Percentiles rank a stretch among this genome's conserved stretches.
Evolutionary conservation across 2,888 invertebrate genomes (phyloP).

Genomic region (Synergus laeviventris): DNA sequence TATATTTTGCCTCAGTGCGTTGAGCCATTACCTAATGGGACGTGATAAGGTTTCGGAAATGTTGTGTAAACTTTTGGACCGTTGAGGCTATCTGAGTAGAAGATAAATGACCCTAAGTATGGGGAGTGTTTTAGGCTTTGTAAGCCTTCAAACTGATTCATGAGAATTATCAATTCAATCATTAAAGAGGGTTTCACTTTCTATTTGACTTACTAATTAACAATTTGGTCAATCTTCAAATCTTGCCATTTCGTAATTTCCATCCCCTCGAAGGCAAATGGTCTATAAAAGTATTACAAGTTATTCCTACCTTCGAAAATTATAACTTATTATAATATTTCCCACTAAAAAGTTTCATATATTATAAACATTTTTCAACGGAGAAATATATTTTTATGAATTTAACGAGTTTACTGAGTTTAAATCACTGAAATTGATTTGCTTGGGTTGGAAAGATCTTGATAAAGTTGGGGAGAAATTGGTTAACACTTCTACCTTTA

Average conservation of each 20-base stretch:
- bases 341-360: neutral
- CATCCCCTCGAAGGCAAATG: neutral
- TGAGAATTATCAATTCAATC: neutral
- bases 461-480: neutral
- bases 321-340: neutral
- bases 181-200: neutral
- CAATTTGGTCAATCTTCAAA: neutral
- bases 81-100: neutral
- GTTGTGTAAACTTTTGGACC: neutral
- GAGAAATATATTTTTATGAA: neutral
- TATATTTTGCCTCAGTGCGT: slow-evolving; percentile 13
- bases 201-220: neutral
- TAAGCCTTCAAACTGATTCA: neutral
- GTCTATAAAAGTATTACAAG: neutral
- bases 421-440: neutral
- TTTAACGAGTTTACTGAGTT: neutral
- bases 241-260: neutral
- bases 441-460: neutral
- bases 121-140: neutral
- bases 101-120: neutral
- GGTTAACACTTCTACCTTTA: neutral
- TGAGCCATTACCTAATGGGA: slow-evolving; percentile 6
- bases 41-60: slow-evolving; percentile 27
- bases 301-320: neutral
- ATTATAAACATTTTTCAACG: no score